These are phyloP conservation scores for Brenthis ino DNA, from an alignment of 2,888 invertebrate species.

Conservation along the genomic window DNA sequence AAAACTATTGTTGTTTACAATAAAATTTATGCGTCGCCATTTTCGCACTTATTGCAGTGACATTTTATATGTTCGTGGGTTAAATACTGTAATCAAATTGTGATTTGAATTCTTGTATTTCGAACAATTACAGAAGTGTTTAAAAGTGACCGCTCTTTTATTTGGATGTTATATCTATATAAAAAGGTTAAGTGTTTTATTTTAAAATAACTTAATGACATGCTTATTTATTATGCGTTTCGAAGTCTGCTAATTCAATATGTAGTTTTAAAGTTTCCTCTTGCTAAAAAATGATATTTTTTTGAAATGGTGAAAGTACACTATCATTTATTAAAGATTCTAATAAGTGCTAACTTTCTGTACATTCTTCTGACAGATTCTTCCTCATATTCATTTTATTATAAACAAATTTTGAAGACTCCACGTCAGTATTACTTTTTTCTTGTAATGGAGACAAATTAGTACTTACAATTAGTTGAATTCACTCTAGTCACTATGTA, in stretches of 20 bases:
- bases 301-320: too few species aligned
- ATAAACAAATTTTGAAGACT: too few species aligned
- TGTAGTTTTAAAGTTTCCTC: neutral
- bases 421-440: too few species aligned
- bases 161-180: constrained; percentile 5
- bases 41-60: constrained; percentile 50
- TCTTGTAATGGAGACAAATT: too few species aligned
- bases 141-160: constrained; percentile 6
- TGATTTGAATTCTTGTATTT: constrained; percentile 20
- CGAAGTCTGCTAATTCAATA: constrained; percentile 9
- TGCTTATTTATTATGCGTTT: constrained; percentile 14
- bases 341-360: too few species aligned
- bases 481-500: too few species aligned
- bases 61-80: constrained; percentile 35
- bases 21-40: constrained; percentile 53
- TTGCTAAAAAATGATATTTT: neutral
- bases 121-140: constrained; percentile 1
- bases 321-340: too few species aligned
- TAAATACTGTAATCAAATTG: constrained; percentile 28
- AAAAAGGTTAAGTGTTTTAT: constrained; percentile 14
- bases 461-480: too few species aligned
- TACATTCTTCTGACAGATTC: too few species aligned
- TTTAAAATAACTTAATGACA: constrained; percentile 12
- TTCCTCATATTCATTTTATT: too few species aligned
- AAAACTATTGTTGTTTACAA: constrained; percentile 37